Evolutionary conservation across 1,140 invertebrate species (phyloP).

Genomic region (Capitella teleta): DNA sequence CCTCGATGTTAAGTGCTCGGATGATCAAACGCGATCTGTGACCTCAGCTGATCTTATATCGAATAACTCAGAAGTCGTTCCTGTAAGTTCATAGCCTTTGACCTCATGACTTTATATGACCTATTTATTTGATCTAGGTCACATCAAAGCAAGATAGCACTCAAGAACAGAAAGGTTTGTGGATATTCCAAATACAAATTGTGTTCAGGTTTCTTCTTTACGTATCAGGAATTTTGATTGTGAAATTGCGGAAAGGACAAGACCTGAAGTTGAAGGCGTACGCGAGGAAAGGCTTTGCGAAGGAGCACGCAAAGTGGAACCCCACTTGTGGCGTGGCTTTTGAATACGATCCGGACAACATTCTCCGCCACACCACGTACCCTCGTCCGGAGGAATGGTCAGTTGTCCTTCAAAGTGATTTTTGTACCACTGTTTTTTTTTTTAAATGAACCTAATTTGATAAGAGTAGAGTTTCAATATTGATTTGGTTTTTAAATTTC

Average conservation of each 20-base stretch:
- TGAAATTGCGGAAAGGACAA: conserved; percentile 95
- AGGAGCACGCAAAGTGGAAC: conserved; percentile 99
- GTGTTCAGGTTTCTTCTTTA: too few species aligned
- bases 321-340: conserved; percentile 95
- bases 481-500: not conserved
- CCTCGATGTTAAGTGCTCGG: conserved; percentile 86
- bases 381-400: conserved; percentile 97
- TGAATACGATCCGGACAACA: conserved; percentile 99
- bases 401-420: conserved; percentile 3
- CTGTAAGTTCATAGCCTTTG: conserved; percentile 45
- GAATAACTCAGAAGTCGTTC: conserved; percentile 77
- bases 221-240: conserved; percentile 86
- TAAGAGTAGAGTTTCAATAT: too few species aligned
- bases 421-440: too few species aligned
- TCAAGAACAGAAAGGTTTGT: too few species aligned
- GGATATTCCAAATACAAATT: too few species aligned
- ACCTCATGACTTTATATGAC: not conserved
- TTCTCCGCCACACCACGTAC: conserved; percentile 87
- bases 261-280: conserved; percentile 90
- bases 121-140: too few species aligned
- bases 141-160: too few species aligned
- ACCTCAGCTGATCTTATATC: conserved; percentile 94
- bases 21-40: conserved; percentile 85
- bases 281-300: conserved; percentile 92
- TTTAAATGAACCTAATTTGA: too few species aligned